These are phyloP conservation scores for Anoplolepis gracilipes DNA, from an alignment of 1,140 invertebrate species.

Conservation along the genomic window DNA sequence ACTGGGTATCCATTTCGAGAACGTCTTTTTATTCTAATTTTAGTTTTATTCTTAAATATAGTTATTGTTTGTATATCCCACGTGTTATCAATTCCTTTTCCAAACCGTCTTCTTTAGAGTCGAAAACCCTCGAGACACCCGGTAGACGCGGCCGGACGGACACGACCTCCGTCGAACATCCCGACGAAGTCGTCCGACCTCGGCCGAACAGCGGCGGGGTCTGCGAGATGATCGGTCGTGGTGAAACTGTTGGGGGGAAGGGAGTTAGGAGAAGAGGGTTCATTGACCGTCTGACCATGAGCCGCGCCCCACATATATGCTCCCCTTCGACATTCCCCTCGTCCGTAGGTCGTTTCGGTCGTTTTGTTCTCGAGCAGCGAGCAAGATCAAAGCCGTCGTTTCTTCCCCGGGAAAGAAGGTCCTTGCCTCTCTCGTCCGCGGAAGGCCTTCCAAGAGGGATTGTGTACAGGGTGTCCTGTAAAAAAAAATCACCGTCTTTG, in stretches of 20 bases:
- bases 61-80: too few relatives aligned
- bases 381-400: slow-evolving; percentile 76
- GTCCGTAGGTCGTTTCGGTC: slow-evolving; percentile 64
- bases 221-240: slow-evolving; percentile 71
- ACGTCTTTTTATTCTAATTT: too few relatives aligned
- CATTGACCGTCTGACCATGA: slow-evolving; percentile 84
- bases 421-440: slow-evolving; percentile 66
- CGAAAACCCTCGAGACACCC: slow-evolving; percentile 46
- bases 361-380: slow-evolving; percentile 68
- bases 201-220: slow-evolving; percentile 65
- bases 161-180: slow-evolving; percentile 65
- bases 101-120: background rate
- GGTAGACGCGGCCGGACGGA: slow-evolving; percentile 56
- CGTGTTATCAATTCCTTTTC: too few relatives aligned
- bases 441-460: slow-evolving; percentile 59
- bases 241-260: slow-evolving; percentile 41
- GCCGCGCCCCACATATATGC: slow-evolving; percentile 82
- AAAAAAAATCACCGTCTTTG: too few relatives aligned
- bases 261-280: slow-evolving; percentile 69
- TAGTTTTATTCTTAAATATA: too few relatives aligned
- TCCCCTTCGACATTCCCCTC: slow-evolving; percentile 45
- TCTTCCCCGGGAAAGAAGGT: slow-evolving; percentile 68
- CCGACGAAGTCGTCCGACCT: slow-evolving; percentile 74
- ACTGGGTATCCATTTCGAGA: too few relatives aligned
- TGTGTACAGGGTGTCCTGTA: slow-evolving; percentile 13